phyloP scores from a whole-genome alignment of 2,113 vertebrate genomes.

The Cynocephalus volans region DNA sequence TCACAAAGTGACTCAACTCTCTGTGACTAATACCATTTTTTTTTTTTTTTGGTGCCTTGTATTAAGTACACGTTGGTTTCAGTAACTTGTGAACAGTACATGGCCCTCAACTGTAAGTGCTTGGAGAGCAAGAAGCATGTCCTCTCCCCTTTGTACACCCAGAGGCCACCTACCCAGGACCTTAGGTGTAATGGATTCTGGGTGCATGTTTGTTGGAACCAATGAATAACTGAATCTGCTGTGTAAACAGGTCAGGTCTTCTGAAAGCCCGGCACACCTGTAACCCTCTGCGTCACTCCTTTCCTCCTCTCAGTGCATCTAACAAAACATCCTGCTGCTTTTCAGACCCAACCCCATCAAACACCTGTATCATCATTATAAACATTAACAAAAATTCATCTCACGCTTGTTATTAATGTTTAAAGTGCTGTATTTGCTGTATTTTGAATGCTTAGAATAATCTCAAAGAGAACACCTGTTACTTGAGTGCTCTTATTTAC shows the following conservation, averaged over 20 bases:
- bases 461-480: slow-evolving; percentile 88
- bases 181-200: neutral
- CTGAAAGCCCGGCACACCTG: slow-evolving; percentile 72
- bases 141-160: neutral
- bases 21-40: neutral
- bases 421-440: slow-evolving; percentile 85
- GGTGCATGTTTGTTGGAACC: neutral
- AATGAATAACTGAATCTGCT: slow-evolving; percentile 72
- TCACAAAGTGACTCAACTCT: neutral
- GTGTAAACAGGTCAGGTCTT: slow-evolving; percentile 71
- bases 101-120: neutral
- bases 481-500: slow-evolving; percentile 77
- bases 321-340: slow-evolving; percentile 70
- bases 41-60: neutral
- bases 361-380: slow-evolving; percentile 82
- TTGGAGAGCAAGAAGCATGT: neutral
- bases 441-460: slow-evolving; percentile 82
- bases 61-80: neutral
- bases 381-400: slow-evolving; percentile 81
- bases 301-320: slow-evolving; percentile 54
- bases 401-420: slow-evolving; percentile 87
- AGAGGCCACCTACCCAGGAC: no score
- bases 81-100: neutral
- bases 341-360: slow-evolving; percentile 78
- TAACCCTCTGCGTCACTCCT: slow-evolving; percentile 68